Percentiles rank a stretch among this genome's conserved stretches.
Conservation (phyloP, 2,797 vertebrate genomes). For the Semaprochilodus insignis region DNA sequence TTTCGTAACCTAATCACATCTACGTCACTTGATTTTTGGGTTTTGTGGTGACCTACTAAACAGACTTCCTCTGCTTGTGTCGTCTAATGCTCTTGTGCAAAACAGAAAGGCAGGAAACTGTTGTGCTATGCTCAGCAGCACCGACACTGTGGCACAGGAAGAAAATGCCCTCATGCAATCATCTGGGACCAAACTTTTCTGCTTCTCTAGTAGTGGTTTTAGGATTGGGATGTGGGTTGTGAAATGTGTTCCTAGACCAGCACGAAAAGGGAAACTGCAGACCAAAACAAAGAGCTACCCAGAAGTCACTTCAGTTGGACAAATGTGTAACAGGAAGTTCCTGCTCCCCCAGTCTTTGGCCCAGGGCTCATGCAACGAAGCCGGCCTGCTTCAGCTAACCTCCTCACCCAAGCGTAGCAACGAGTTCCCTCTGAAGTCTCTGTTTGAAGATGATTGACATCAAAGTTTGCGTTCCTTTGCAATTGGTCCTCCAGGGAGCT, state of each 20-base stretch:
- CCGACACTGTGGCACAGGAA: slow-evolving; percentile 1
- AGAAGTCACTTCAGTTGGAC: slow-evolving; percentile 6
- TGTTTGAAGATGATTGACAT: slow-evolving; percentile 36
- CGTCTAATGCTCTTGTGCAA: slow-evolving; percentile 3
- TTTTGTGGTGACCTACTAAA: slow-evolving; percentile 33
- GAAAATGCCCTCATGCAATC: neutral
- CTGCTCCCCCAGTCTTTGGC: neutral
- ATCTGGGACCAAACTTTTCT: neutral
- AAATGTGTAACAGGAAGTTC: slow-evolving; percentile 33
- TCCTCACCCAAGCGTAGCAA: neutral
- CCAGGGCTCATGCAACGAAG: neutral
- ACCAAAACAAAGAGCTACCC: slow-evolving; percentile 5
- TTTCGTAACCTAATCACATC: slow-evolving; percentile 13
- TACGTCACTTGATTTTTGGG: slow-evolving; percentile 28
- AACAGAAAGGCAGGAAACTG: slow-evolving; percentile 39
- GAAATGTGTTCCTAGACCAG: slow-evolving; percentile 1
- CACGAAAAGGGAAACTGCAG: neutral
- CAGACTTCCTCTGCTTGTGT: slow-evolving; percentile 28
- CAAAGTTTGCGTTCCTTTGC: slow-evolving; percentile 11
- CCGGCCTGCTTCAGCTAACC: neutral
- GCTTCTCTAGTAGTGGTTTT: slow-evolving; percentile 11
- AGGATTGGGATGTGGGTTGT: neutral
- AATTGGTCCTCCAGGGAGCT: slow-evolving; percentile 9
- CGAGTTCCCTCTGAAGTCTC: neutral
- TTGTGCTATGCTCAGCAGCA: slow-evolving; percentile 33